phyloP scores from a whole-genome alignment of 2,888 invertebrate genomes.

The Dolomedes plantarius region DNA sequence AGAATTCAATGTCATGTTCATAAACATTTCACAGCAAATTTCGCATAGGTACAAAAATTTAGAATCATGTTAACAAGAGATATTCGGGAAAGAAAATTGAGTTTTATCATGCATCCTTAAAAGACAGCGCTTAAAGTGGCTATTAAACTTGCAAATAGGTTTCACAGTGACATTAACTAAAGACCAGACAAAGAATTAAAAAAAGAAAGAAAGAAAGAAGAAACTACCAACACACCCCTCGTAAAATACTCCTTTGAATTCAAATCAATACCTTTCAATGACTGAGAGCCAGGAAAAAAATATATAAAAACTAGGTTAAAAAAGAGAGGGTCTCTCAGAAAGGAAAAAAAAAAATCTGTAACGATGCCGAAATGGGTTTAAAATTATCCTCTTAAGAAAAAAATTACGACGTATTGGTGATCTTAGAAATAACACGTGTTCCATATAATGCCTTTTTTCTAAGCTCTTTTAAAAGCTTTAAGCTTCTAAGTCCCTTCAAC shows the following conservation, averaged over 20 bases:
- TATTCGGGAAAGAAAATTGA: neutral
- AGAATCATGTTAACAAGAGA: neutral
- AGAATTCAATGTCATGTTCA: neutral
- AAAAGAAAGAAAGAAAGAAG: neutral
- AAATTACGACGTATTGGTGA: slow-evolving; percentile 36
- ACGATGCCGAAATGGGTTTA: slow-evolving; percentile 61
- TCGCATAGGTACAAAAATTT: neutral
- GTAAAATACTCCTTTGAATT: slow-evolving; percentile 27
- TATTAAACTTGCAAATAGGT: slow-evolving; percentile 16
- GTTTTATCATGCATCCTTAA: neutral
- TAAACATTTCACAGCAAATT: neutral
- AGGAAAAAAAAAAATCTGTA: slow-evolving; percentile 2
- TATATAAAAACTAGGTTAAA: neutral
- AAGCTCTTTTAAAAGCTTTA: slow-evolving; percentile 3
- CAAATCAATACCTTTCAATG: slow-evolving; percentile 41
- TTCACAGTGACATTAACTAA: slow-evolving; percentile 8
- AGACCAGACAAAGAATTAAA: neutral
- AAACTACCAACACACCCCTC: neutral
- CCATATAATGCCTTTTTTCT: slow-evolving; percentile 3
- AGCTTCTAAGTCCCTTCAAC: neutral
- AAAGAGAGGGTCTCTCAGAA: neutral
- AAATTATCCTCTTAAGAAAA: slow-evolving; percentile 52
- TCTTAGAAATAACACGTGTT: slow-evolving; percentile 34
- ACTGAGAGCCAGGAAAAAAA: neutral
- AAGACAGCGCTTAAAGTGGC: neutral